A percentile compares a stretch with the other conserved stretches of the same genome.
Evolutionary conservation across 2,888 invertebrate genomes (phyloP).

Genomic region (Calliopum simillimum): DNA sequence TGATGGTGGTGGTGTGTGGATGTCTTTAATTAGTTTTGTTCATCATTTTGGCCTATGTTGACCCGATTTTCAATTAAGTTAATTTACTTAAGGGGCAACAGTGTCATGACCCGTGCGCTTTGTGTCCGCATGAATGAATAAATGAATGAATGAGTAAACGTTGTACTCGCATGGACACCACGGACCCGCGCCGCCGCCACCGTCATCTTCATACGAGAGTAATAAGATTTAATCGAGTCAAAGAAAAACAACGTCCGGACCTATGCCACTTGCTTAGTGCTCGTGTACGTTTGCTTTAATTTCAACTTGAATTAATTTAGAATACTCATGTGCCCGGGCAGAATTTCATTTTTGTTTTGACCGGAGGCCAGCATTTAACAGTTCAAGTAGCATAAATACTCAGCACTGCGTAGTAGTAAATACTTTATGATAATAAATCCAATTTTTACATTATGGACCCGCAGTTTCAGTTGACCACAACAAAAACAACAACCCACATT

Average conservation of each 20-base stretch:
- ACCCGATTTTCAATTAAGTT: conserved; percentile 68
- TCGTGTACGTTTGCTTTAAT: conserved; percentile 6
- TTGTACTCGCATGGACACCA: conserved; percentile 13
- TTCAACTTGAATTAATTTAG: conserved; percentile 58
- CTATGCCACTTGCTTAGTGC: conserved; percentile 44
- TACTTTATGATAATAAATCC: conserved; percentile 43
- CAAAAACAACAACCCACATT: too few species aligned
- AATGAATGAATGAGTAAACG: conserved; percentile 1
- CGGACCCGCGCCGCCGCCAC: conserved; percentile 1
- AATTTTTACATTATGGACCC: conserved; percentile 23
- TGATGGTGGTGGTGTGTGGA: conserved; percentile 23
- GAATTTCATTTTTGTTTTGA: conserved; percentile 34
- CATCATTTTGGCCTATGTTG: conserved; percentile 68
- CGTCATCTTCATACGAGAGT: neutral
- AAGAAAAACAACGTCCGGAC: conserved; percentile 46
- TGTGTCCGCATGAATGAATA: conserved; percentile 11
- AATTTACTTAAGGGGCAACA: conserved; percentile 59
- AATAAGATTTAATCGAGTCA: conserved; percentile 1
- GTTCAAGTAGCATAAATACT: conserved; percentile 16
- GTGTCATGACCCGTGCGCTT: conserved; percentile 38
- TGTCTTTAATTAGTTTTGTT: conserved; percentile 66
- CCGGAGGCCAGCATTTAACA: conserved; percentile 46
- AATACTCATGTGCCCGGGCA: conserved; percentile 15
- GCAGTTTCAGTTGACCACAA: conserved; percentile 23
- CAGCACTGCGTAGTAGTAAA: conserved; percentile 29